Evolutionary conservation across 2,888 invertebrate genomes (phyloP).

Genomic region (Timandra comae): DNA sequence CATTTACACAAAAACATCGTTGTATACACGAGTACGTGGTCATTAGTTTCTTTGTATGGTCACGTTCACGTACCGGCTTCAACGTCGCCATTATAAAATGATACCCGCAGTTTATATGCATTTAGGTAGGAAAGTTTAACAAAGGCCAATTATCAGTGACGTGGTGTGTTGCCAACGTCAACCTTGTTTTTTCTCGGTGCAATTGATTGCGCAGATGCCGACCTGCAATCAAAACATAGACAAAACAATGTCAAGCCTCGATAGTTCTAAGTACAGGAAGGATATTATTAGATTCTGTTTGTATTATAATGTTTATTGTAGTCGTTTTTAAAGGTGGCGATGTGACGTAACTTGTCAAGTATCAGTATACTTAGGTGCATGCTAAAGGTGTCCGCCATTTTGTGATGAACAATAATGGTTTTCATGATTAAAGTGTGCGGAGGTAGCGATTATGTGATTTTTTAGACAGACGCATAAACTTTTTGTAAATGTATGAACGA

Average conservation of each 20-base stretch:
- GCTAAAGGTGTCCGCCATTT: slow-evolving; percentile 59
- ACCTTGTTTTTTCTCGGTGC: slow-evolving; percentile 16
- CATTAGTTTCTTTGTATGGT: slow-evolving; percentile 18
- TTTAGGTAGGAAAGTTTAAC: slow-evolving; percentile 14
- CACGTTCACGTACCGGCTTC: slow-evolving; percentile 16
- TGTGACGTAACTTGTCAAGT: slow-evolving; percentile 60
- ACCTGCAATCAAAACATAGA: slow-evolving; percentile 49
- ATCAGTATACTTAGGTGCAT: slow-evolving; percentile 34
- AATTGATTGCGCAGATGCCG: slow-evolving; percentile 35
- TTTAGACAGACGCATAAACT: too few species aligned
- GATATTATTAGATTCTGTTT: slow-evolving; percentile 17
- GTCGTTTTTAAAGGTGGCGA: slow-evolving; percentile 1
- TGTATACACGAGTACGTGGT: slow-evolving; percentile 8
- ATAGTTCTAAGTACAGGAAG: slow-evolving; percentile 35
- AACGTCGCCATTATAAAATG: slow-evolving; percentile 10
- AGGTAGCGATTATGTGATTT: slow-evolving; percentile 20
- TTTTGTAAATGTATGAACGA: too few species aligned
- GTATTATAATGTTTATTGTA: too few species aligned
- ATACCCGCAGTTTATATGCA: slow-evolving; percentile 10
- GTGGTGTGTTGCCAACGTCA: slow-evolving; percentile 15
- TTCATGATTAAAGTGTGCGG: slow-evolving; percentile 58
- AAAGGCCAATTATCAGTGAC: slow-evolving; percentile 21
- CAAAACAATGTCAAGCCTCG: slow-evolving; percentile 54
- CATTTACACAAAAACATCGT: slow-evolving; percentile 3
- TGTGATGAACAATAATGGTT: slow-evolving; percentile 56